Base-by-base conservation (phyloP, 2,797 vertebrate species). In the Lophotriccus pileatus region DNA sequence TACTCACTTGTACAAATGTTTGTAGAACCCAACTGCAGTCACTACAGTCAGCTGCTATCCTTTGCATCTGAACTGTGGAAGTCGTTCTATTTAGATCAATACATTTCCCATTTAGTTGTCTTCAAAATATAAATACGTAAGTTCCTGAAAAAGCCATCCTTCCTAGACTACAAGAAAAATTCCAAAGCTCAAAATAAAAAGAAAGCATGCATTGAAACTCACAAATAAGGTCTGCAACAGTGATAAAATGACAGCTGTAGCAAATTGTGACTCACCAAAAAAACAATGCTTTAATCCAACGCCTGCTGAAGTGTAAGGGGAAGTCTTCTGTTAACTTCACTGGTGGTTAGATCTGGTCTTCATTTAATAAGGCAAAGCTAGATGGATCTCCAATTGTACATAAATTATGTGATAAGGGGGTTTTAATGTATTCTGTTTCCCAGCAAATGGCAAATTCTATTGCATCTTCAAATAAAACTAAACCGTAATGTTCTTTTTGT, bases 161-260 rank as follows among this genome's bases (percentile, higher is more conserved):
- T 74, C 36, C 16, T 80, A 88, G 66, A 37, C 50, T 50, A 47
- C 39, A 49, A 86, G 47, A 74, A 59, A 66, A 84, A 22, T 30
- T 62, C 19, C 62, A 63, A 47, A 78, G 37, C 47, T 73, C 80
- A 60, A 66, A 86, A 64, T 76, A 62, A 90, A 89, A 86, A 75
- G 62, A 86, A 84, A 41, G 10, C 25, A 15, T 89, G 41, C 44
- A 74, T 18, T 82, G 76, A 73, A 94, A 60, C 7, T 14, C 69
- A 66, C 30, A 92, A 83, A 84, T 76, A 86, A 79, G 52, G 62
- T 46, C 79, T 60, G 87, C 37, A 90, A 44, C n/a, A 34, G 83
- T 94, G 94, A 96, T 93, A 93, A 94, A 95, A 82, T 88, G 79
- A 95, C 94, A 94, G 91, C 94, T 96, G 95, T 84, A 82, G 91